Evolutionary conservation across 2,888 invertebrate genomes (phyloP), one percentile per base, ranked within the genome.

Genomic region (Belgica antarctica): DNA sequence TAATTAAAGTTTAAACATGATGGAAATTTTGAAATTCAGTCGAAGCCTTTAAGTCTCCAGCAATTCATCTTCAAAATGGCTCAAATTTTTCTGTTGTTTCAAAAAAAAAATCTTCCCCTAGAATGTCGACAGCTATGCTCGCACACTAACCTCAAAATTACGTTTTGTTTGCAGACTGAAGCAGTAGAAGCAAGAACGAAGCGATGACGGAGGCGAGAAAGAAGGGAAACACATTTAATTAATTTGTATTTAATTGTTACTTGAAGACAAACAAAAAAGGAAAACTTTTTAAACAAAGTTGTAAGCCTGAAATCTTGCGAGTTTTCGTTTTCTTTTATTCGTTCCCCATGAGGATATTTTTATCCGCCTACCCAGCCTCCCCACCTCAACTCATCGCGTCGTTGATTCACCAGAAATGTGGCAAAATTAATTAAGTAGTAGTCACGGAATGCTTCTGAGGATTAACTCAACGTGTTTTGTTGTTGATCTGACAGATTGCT

Each of bases 401-500:
- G n/a, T 59, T 22, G 4, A 59, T 27, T n/a, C 59, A 59, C 25
- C 17, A 57, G 7, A 57, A 57, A 57, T 59, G 59, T 27, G 59
- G 25, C 28, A 62, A 27, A n/a, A 17, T 34, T 62, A 62, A 62
- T 62, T 62, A 62, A 62, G 15, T 31, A 62, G 36, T 62, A 62
- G 62, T 62, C 62, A 62, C 34, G 62, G 22, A n/a, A 62, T 15
- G 27, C 31, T 62, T 62, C 34, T 62, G 15, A 15, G 36, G 62
- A 62, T 62, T 62, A 62, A 34, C 24, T 46, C 25, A 24, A 36
- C 31, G 31, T 63, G 36, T 63, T 41, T 63, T 63, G 28, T 24
- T 41, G 36, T 22, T 65, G 63, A 41, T 36, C 46, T 65, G 63
- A 65, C 63, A 65, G 63, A 65, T 65, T 65, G 41, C 24, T 65